A percentile compares a stretch with the other conserved stretches of the same genome.
These are phyloP conservation scores for Uropetala carovei DNA, from an alignment of 2,888 invertebrate species.

Conservation along the genomic window DNA sequence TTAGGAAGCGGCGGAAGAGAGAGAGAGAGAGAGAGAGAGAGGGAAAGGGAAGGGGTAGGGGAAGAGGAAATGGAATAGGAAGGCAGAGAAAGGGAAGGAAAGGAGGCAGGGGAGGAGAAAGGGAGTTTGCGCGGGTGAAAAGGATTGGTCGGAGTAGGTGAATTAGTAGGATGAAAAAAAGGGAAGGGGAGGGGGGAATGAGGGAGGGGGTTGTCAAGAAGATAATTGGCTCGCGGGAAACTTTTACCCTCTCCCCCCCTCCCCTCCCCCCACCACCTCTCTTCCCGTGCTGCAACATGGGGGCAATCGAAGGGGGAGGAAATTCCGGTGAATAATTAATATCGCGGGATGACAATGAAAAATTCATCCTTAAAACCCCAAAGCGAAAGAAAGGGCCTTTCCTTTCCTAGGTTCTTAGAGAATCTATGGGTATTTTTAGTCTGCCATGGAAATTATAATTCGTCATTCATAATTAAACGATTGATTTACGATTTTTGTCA, in stretches of 20 bases:
- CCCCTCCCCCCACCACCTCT: background rate
- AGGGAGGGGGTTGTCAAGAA: constrained; percentile 55
- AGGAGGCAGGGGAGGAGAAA: background rate
- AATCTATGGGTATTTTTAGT: background rate
- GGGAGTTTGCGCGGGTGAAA: background rate
- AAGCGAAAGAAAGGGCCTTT: background rate
- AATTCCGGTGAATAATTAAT: constrained; percentile 61
- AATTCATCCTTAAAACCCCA: constrained; percentile 45
- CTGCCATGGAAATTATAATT: background rate
- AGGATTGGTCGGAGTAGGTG: constrained; percentile 1
- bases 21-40: background rate
- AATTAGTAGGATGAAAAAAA: constrained; percentile 39
- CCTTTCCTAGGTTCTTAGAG: background rate
- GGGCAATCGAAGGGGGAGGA: constrained; percentile 52
- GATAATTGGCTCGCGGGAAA: constrained; percentile 61
- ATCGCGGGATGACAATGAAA: constrained; percentile 56
- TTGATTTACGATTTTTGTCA: background rate
- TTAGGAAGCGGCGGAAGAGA: background rate
- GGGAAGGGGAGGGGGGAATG: background rate
- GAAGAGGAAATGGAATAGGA: background rate
- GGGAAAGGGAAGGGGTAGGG: background rate
- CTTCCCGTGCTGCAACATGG: constrained; percentile 13
- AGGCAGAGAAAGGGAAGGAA: background rate
- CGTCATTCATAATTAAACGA: background rate
- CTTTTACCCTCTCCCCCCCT: constrained; percentile 27